Percentiles rank a stretch among this genome's conserved stretches.
Conservation (phyloP, 2,888 invertebrate species). For the Drosophila barbarae region DNA sequence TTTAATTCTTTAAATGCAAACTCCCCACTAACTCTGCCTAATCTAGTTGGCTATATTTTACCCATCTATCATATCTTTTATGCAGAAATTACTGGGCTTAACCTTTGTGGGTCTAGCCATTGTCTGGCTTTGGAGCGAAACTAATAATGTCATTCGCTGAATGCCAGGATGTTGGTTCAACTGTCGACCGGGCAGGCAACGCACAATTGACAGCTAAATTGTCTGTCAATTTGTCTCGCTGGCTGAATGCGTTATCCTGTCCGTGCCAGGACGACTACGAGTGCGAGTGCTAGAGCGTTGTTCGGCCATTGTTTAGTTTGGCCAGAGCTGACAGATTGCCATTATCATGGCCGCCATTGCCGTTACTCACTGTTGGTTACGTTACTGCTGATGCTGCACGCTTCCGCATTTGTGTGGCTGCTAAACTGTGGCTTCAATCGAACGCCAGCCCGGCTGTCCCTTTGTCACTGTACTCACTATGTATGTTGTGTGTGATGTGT, state of each 20-base stretch:
- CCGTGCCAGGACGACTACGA: slow-evolving; percentile 15
- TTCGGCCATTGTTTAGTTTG: slow-evolving; percentile 49
- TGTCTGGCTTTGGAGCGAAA: slow-evolving; percentile 20
- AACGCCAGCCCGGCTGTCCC: slow-evolving; percentile 20
- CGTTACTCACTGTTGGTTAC: slow-evolving; percentile 49
- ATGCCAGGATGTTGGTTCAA: slow-evolving; percentile 36
- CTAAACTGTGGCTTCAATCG: slow-evolving; percentile 59
- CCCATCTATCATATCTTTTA: slow-evolving; percentile 2
- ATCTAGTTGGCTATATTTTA: not conserved
- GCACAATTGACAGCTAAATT: slow-evolving; percentile 73
- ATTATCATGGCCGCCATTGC: slow-evolving; percentile 37
- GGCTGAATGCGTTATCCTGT: slow-evolving; percentile 55
- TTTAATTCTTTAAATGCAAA: not conserved
- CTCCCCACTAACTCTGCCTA: not conserved
- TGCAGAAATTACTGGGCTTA: slow-evolving; percentile 3
- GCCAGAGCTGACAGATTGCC: slow-evolving; percentile 57
- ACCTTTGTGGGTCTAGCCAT: slow-evolving; percentile 9
- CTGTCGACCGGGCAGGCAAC: slow-evolving; percentile 46
- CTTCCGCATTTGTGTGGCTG: slow-evolving; percentile 48
- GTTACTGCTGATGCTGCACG: slow-evolving; percentile 45
- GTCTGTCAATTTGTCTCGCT: slow-evolving; percentile 73
- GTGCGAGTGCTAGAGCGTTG: slow-evolving; percentile 15
- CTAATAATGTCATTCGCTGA: slow-evolving; percentile 41
- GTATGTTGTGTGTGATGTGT: slow-evolving; percentile 8
- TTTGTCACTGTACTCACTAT: slow-evolving; percentile 6